Conservation (phyloP, 2,888 invertebrate genomes). For the Pyralis farinalis region DNA sequence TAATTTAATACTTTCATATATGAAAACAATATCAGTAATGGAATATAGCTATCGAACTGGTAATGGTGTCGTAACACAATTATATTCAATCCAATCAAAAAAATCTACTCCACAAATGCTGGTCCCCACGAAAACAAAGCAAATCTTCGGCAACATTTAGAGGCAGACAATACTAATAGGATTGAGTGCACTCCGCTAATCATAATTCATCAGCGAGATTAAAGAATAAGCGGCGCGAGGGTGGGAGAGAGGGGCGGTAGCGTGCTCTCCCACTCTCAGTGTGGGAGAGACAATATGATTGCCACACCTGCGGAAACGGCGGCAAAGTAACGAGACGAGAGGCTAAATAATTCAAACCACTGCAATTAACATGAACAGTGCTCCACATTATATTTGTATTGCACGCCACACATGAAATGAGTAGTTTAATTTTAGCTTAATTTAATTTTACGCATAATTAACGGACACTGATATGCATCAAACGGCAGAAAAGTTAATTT, state of each 20-base stretch:
- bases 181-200: slow-evolving; percentile 79
- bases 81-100: slow-evolving; percentile 5
- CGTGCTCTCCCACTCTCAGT: slow-evolving; percentile 26
- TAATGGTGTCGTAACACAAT: not conserved
- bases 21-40: not conserved
- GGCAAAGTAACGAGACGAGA: slow-evolving; percentile 74
- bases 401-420: not conserved
- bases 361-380: slow-evolving; percentile 41
- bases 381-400: slow-evolving; percentile 35
- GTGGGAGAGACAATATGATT: slow-evolving; percentile 74
- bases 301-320: slow-evolving; percentile 78
- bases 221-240: slow-evolving; percentile 70
- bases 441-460: slow-evolving; percentile 14
- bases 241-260: slow-evolving; percentile 19
- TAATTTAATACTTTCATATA: not conserved
- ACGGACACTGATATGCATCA: slow-evolving; percentile 4
- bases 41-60: not conserved
- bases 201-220: slow-evolving; percentile 81
- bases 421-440: slow-evolving; percentile 2
- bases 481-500: slow-evolving; percentile 3
- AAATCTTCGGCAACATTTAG: slow-evolving; percentile 51
- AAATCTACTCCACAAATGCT: slow-evolving; percentile 6
- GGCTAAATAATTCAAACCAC: slow-evolving; percentile 74
- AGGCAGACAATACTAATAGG: slow-evolving; percentile 64
- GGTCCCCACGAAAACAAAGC: slow-evolving; percentile 31